phyloP scores from a whole-genome alignment of 2,113 vertebrate genomes.

The Nothobranchius furzeri region DNA sequence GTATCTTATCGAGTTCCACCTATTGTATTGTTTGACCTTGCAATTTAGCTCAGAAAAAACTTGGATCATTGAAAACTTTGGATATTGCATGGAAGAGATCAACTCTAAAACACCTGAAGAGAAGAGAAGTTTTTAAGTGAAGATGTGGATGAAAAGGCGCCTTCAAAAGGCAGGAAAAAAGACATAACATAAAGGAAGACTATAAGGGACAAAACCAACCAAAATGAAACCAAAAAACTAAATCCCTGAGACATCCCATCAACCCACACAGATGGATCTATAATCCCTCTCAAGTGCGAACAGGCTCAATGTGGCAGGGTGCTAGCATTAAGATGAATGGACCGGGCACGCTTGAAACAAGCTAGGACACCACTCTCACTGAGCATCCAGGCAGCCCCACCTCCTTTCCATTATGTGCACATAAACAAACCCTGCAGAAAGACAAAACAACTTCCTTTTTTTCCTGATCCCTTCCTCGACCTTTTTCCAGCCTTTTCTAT shows the following conservation, averaged over 20 bases:
- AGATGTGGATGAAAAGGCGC: background rate
- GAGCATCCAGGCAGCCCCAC: conserved; percentile 40
- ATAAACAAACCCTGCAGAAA: conserved; percentile 16
- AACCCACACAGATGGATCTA: conserved; percentile 31
- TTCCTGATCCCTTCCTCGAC: background rate
- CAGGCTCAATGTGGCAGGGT: conserved; percentile 38
- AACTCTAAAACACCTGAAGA: background rate
- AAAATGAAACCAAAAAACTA: conserved; percentile 22
- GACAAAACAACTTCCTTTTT: background rate
- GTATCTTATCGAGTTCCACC: too few species aligned
- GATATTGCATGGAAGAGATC: background rate
- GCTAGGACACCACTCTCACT: conserved; percentile 47
- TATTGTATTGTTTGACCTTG: too few species aligned
- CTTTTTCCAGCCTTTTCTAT: background rate
- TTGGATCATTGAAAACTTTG: too few species aligned
- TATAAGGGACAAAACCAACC: conserved; percentile 6
- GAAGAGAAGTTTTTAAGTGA: background rate
- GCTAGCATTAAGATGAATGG: conserved; percentile 45
- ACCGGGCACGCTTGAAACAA: conserved; percentile 58
- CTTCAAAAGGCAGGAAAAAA: too few species aligned
- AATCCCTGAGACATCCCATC: conserved; percentile 19
- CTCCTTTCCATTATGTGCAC: conserved; percentile 28
- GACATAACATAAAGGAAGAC: background rate
- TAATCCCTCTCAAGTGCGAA: conserved; percentile 60
- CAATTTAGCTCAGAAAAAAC: too few species aligned